These are phyloP conservation scores for Sigmodon hispidus DNA, from an alignment of 2,113 vertebrate genomes.

Conservation along the genomic window DNA sequence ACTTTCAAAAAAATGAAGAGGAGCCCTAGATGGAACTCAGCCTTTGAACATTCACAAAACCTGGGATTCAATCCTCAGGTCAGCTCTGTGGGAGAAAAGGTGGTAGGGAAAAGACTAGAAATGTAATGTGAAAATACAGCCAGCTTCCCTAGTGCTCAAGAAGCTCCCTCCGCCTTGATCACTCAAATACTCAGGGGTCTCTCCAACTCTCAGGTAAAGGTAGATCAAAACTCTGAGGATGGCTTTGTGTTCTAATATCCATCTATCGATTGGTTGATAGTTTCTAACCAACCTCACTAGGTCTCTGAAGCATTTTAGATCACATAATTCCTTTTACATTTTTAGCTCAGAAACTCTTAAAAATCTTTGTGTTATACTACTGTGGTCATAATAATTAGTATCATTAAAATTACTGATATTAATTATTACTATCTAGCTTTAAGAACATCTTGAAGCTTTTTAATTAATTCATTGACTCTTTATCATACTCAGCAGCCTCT, in stretches of 20 bases:
- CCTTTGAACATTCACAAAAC: neutral
- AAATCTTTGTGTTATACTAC: neutral
- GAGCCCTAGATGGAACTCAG: neutral
- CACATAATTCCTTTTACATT: neutral
- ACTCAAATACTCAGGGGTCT: neutral
- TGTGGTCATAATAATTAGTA: neutral
- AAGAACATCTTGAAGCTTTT: neutral
- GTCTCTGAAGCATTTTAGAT: neutral
- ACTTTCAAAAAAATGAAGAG: neutral
- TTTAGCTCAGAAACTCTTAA: conserved; percentile 26
- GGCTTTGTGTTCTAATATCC: neutral
- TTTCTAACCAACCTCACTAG: neutral
- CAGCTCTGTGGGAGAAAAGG: neutral
- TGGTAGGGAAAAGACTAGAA: neutral
- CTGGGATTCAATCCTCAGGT: neutral
- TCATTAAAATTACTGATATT: neutral
- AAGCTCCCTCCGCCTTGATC: neutral
- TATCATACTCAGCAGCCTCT: neutral
- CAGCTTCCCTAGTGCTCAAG: neutral
- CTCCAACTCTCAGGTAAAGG: neutral
- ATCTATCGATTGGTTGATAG: neutral
- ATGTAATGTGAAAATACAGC: neutral
- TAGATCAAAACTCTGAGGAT: neutral
- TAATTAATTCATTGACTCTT: neutral
- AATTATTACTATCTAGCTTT: conserved; percentile 1